These are phyloP conservation scores for Grallaria varia DNA, from an alignment of 2,113 vertebrate genomes.

Conservation along the genomic window DNA sequence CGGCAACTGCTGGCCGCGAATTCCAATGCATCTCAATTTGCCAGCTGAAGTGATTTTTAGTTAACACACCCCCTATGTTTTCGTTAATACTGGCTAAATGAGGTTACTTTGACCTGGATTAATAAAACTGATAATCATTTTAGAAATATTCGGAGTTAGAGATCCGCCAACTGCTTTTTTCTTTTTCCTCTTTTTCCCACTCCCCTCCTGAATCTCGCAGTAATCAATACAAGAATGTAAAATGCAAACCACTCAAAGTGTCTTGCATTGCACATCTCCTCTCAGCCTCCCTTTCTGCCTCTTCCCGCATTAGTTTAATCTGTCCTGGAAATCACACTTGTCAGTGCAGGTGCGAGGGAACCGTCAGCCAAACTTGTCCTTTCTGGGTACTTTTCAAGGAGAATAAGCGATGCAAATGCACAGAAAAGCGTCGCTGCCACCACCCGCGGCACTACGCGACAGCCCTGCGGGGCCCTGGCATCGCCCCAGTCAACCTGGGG, in stretches of 20 bases:
- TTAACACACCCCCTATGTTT: conserved; percentile 57
- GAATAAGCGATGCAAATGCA: neutral
- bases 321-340: neutral
- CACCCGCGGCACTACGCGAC: neutral
- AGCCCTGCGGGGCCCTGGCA: neutral
- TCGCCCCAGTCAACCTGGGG: neutral
- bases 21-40: neutral
- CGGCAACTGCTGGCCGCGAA: neutral
- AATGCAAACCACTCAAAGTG: conserved; percentile 25
- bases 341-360: neutral
- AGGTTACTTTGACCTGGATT: conserved; percentile 66
- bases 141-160: conserved; percentile 46
- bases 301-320: neutral
- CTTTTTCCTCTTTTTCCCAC: too few species aligned
- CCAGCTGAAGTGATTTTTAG: conserved; percentile 59
- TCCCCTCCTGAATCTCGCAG: neutral
- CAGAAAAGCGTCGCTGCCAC: neutral
- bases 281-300: neutral
- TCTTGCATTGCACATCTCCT: neutral
- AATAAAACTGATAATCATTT: conserved; percentile 65
- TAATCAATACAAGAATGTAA: conserved; percentile 55
- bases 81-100: conserved; percentile 59
- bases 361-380: neutral
- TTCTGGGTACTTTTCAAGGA: neutral
- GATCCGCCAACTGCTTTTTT: neutral